These are phyloP conservation scores for Kryptopterus vitreolus DNA, from an alignment of 2,797 vertebrate genomes.

Conservation along the genomic window DNA sequence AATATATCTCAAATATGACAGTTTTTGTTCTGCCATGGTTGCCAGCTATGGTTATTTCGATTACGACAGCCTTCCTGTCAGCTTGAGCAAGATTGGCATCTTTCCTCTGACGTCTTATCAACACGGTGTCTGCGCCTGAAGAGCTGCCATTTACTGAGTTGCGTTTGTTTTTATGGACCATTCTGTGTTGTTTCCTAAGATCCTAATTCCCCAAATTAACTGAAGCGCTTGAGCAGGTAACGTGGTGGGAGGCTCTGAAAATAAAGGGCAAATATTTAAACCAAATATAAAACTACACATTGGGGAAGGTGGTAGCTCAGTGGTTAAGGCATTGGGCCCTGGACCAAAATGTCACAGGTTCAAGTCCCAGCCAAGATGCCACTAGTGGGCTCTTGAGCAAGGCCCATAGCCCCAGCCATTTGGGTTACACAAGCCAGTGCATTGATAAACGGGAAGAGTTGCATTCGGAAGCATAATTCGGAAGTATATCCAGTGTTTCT, in stretches of 20 bases:
- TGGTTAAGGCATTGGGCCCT: no score
- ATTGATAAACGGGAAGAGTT: no score
- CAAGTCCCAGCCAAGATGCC: no score
- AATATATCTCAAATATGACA: neutral
- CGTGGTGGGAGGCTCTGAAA: neutral
- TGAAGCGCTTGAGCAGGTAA: neutral
- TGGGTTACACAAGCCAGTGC: no score
- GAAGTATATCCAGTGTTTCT: no score
- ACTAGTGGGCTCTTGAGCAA: no score
- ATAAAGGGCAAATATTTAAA: neutral
- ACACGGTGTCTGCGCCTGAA: neutral
- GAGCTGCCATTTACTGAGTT: neutral
- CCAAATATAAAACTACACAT: neutral
- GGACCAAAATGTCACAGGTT: no score
- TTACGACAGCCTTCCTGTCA: neutral
- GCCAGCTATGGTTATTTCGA: neutral
- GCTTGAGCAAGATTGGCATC: neutral
- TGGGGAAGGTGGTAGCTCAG: no score
- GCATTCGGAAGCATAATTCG: no score
- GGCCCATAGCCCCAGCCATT: no score
- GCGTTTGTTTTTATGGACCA: neutral
- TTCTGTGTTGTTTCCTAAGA: neutral
- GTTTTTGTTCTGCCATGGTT: conserved; percentile 1
- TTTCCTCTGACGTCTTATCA: neutral
- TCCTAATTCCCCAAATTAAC: neutral